Base-by-base conservation (phyloP, 2,888 invertebrate genomes). In the Didymodactylos carnosus region DNA sequence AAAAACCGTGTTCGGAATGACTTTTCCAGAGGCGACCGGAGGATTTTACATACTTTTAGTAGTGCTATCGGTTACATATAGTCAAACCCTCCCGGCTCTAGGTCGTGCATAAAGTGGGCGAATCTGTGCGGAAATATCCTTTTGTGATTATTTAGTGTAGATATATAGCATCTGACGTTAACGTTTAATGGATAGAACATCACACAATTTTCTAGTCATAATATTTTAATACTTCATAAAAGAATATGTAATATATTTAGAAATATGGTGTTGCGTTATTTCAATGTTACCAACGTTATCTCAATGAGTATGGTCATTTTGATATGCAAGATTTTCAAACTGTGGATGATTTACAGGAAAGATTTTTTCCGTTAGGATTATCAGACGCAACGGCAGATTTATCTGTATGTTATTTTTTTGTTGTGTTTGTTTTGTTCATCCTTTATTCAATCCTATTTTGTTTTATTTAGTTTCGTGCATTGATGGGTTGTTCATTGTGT, bases 401-500 rank as follows among this genome's bases (percentile, higher is more conserved):
- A 14, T 82, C 81, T 39, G 82, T 82, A 78, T 77, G 80, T 78
- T 35, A 25, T 51, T 23, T 14, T 25, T 71, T 1, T 35, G 19
- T n/a, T 13, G 10, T 10, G 13, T 11, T 29, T 39, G 39, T 73
- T 25, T 6, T 3, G 7, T 7, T 8, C 27, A 25, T 69, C n/a
- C 19, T 7, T 39, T n/a, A 23, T n/a, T 10, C 19, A 43, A 43
- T n/a, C 2, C 25, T 49, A 23, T 8, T 49, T 69, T 49, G 8
- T 40, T 35, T 74, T 70, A 78, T 78, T 35, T 78, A 83, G 83
- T 82, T 82, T 76, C 81, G 82, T 39, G 82, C 82, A 2, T 75
- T 83, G 75, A 81, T 83, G 81, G 83, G 82, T 13, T 82, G 80
- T 74, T 79, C 79, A 72, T 81, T 82, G 75, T 82, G 82, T 76